Evolutionary conservation across 2,797 vertebrate species (phyloP), one percentile per base, ranked within the genome.

Genomic region (Hydrolagus colliei): DNA sequence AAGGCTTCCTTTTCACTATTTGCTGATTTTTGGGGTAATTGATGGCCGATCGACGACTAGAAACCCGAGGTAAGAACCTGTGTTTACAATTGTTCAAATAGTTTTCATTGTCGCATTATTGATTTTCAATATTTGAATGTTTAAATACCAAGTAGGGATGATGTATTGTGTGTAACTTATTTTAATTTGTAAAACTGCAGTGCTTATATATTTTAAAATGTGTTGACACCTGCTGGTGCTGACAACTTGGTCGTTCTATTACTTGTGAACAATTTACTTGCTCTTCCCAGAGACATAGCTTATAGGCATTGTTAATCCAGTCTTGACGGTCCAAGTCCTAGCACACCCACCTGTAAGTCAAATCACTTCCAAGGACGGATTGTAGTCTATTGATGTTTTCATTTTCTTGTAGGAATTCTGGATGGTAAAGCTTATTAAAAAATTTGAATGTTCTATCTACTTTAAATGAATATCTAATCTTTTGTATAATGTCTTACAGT

Each of bases 281-380:
- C 97, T 99, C 97, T 96, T 98, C 97, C 97, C 97, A 99, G 97
- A 95, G 93, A 96, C 96, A 96, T 99, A 98, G 97, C 96, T 97
- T 94, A 94, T 98, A 98, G 97, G 97, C 97, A 95, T 97, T 97
- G 96, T 97, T 97, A 96, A 97, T 97, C 96, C 96, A 96, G 96
- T 96, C 97, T 97, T 97, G 96, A 93, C 91, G 94, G 93, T 95
- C 96, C 97, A 97, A 95, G 96, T 97, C 96, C 92, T 99, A 98
- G 97, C 96, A 97, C 97, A 96, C 93, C 96, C 41, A 98, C 95
- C 98, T 98, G 98, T 99, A 99, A 99, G 98, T 99, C 96, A 94
- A 96, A 93, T 97, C 98, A 93, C 92, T 93, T 96, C 95, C 92
- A 90, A 96, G 95, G 96, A 96, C 96, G 95, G 94, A 97, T 94